Evolutionary conservation across 2,113 vertebrate genomes (phyloP).

Genomic region (Prionailurus viverrinus): DNA sequence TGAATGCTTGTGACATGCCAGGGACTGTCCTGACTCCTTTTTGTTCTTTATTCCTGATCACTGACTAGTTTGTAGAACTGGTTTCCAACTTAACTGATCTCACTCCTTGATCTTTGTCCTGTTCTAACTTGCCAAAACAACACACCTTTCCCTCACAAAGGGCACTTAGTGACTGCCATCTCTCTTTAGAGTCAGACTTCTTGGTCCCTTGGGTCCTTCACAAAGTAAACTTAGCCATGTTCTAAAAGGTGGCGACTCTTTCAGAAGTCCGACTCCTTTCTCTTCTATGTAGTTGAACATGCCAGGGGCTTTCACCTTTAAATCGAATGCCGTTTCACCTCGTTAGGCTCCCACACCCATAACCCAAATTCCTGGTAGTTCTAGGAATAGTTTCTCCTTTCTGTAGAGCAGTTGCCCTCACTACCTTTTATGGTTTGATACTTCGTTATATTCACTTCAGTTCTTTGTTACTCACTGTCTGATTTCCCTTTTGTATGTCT

Average conservation of each 20-base stretch:
- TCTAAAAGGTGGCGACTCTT: not conserved
- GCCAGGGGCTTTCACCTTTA: not conserved
- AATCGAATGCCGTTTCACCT: accelerated
- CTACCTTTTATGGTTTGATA: not conserved
- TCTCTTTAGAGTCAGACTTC: not conserved
- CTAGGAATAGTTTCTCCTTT: not conserved
- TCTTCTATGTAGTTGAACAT: not conserved
- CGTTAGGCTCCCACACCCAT: not conserved
- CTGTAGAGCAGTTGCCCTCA: not conserved
- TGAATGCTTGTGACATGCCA: not conserved
- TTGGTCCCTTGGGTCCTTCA: not conserved
- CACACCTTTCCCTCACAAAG: not conserved
- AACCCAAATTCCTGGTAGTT: not conserved
- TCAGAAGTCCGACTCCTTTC: not conserved
- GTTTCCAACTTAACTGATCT: not conserved
- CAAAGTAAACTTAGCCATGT: not conserved
- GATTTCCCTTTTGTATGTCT: not conserved
- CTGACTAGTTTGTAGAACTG: not conserved
- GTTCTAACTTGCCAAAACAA: not conserved
- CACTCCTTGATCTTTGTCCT: not conserved
- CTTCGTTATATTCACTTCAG: not conserved
- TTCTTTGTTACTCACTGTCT: not conserved
- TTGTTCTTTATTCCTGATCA: not conserved
- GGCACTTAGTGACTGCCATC: not conserved
- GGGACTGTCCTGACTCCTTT: not conserved